Conservation (phyloP, 2,113 vertebrate species). For the Butorides virescens region DNA sequence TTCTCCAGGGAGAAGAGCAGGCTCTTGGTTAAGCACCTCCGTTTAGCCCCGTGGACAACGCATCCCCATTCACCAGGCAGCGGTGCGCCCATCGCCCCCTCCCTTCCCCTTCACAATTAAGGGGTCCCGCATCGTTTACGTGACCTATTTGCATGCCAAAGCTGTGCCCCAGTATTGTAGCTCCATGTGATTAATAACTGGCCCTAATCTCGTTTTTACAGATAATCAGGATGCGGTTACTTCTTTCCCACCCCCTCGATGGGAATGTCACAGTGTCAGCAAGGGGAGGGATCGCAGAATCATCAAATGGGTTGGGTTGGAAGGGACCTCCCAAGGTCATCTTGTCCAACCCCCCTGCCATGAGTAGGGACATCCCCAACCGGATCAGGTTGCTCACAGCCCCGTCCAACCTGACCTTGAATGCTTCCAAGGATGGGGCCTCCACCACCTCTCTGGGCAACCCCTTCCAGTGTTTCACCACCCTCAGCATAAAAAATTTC, state of each 20-base stretch:
- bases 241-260: neutral
- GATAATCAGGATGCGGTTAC: neutral
- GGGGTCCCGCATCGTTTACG: neutral
- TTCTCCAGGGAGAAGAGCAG: neutral
- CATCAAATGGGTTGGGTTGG: neutral
- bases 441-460: neutral
- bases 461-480: neutral
- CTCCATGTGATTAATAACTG: rapidly evolving
- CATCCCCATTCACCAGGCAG: neutral
- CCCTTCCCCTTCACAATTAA: neutral
- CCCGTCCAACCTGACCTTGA: neutral
- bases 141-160: neutral
- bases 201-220: neutral
- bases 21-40: neutral
- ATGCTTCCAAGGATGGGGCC: neutral
- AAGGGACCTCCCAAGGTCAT: neutral
- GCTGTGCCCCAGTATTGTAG: neutral
- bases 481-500: rapidly evolving
- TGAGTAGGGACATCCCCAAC: neutral
- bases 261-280: no score
- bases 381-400: neutral
- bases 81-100: no score
- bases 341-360: neutral
- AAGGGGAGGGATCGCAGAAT: neutral
- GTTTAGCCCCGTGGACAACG: neutral